phyloP scores from a whole-genome alignment of 2,797 vertebrate genomes.

The Falco rusticolus region DNA sequence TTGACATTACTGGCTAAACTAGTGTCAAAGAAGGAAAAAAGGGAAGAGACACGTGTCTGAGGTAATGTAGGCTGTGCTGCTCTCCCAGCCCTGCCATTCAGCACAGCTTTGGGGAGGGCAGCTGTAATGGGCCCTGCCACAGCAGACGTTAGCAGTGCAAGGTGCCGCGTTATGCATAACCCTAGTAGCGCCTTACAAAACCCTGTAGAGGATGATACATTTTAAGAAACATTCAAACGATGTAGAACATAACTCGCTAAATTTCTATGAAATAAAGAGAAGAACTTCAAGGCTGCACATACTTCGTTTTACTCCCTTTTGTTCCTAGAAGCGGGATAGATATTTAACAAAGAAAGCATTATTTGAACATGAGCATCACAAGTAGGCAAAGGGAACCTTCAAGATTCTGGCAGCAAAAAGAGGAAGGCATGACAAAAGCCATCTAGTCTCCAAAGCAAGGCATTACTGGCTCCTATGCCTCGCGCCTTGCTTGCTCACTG shows the following conservation, averaged over 20 bases:
- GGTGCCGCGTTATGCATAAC: too few relatives aligned
- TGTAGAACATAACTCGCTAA: background rate
- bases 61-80: background rate
- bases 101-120: background rate
- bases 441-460: background rate
- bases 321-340: background rate
- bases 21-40: background rate
- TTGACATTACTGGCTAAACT: background rate
- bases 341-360: background rate
- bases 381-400: background rate
- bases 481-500: background rate
- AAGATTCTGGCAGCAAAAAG: background rate
- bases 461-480: rapidly evolving
- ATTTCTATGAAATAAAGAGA: background rate
- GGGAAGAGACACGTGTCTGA: background rate
- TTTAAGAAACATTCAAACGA: background rate
- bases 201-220: rapidly evolving
- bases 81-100: background rate
- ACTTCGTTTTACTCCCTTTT: background rate
- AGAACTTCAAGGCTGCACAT: rapidly evolving
- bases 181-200: rapidly evolving
- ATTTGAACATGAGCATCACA: background rate
- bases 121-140: background rate
- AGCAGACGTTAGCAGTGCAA: rapidly evolving
- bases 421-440: background rate